Percentiles rank a stretch among this genome's conserved stretches.
Conservation (phyloP, 1,140 invertebrate genomes). For the Drosophila bipectinata region DNA sequence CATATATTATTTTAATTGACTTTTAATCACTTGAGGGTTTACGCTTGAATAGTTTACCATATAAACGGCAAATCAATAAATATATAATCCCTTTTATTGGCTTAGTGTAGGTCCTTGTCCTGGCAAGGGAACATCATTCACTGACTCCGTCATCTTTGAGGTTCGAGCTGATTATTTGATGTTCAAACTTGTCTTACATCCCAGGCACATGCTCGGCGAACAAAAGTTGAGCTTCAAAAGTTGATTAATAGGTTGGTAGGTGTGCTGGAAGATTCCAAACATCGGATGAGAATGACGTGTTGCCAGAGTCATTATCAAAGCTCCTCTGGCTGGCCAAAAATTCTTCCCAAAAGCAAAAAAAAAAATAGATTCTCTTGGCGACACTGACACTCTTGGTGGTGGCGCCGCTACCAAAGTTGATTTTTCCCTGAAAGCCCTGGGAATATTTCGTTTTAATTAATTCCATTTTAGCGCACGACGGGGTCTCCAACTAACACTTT, state of each 20-base stretch:
- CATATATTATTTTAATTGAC: conserved; percentile 21
- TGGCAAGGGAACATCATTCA: conserved; percentile 60
- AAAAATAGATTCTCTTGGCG: conserved; percentile 14
- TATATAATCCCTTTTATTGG: neutral
- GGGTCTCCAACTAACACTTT: conserved; percentile 28
- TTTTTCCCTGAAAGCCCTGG: conserved; percentile 15
- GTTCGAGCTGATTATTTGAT: conserved; percentile 67
- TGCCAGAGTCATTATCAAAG: conserved; percentile 30
- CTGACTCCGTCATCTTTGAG: conserved; percentile 10
- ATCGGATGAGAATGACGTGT: conserved; percentile 2
- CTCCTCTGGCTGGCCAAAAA: conserved; percentile 51
- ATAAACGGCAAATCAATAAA: neutral
- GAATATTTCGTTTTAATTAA: conserved; percentile 70
- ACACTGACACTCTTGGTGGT: conserved; percentile 58
- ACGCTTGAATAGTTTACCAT: neutral
- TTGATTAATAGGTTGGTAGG: conserved; percentile 72
- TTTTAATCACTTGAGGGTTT: conserved; percentile 9
- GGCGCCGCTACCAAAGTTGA: conserved; percentile 34
- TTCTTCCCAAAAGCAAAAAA: too few relatives aligned
- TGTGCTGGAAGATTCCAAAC: neutral
- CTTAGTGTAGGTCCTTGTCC: conserved; percentile 11
- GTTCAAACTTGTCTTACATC: conserved; percentile 50
- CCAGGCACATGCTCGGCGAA: conserved; percentile 34
- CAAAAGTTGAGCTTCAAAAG: conserved; percentile 68
- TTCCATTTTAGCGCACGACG: conserved; percentile 58